Conservation (phyloP, 37 sponge, comb jelly and placozoan genomes). For the Axinella damicornis region DNA sequence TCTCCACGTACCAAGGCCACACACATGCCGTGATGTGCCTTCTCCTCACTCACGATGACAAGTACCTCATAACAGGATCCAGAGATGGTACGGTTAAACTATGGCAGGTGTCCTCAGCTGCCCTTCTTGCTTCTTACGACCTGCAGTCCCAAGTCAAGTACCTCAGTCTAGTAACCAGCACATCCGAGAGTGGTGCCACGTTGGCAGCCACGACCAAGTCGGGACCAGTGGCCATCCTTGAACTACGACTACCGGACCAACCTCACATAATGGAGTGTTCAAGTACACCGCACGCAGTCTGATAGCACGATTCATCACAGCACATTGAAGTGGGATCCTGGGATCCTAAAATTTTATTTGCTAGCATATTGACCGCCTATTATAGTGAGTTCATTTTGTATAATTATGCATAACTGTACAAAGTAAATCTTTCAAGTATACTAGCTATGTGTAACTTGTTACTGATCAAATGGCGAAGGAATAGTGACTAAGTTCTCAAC, state of each 20-base stretch:
- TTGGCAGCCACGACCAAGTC: slow-evolving; percentile 66
- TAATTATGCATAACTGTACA: too few relatives aligned
- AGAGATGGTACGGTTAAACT: slow-evolving; percentile 67
- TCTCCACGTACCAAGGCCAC: slow-evolving; percentile 29
- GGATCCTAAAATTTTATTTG: too few relatives aligned
- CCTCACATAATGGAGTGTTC: too few relatives aligned
- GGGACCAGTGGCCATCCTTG: slow-evolving; percentile 55
- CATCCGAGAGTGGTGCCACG: neutral
- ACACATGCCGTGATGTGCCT: slow-evolving; percentile 75
- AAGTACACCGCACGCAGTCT: too few relatives aligned
- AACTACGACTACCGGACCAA: neutral
- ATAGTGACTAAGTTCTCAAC: too few relatives aligned
- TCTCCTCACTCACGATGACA: slow-evolving; percentile 19
- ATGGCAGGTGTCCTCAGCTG: slow-evolving; percentile 28
- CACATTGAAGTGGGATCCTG: too few relatives aligned
- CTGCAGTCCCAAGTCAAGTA: slow-evolving; percentile 71
- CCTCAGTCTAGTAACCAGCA: slow-evolving; percentile 1
- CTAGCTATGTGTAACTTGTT: too few relatives aligned
- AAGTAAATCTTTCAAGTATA: too few relatives aligned
- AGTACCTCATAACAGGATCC: slow-evolving; percentile 44
- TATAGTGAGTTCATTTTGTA: too few relatives aligned
- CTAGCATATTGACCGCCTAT: too few relatives aligned
- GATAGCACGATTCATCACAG: too few relatives aligned
- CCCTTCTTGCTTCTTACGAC: slow-evolving; percentile 40
- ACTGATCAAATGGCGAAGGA: too few relatives aligned